Conservation (phyloP, 2,113 vertebrate species). For the Panthera uncia region DNA sequence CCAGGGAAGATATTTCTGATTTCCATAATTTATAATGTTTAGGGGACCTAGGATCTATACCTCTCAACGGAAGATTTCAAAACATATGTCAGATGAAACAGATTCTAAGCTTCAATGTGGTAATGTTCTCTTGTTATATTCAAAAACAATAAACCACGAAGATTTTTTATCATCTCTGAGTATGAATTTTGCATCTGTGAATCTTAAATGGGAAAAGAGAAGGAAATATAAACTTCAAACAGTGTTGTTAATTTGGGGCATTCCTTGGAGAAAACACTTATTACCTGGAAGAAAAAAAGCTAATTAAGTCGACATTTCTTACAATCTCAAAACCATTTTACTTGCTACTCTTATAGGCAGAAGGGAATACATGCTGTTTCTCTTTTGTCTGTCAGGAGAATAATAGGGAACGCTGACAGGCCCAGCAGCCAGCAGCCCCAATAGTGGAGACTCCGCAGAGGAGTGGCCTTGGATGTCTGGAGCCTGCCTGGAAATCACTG, state of each 20-base stretch:
- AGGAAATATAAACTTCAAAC: constrained; percentile 45
- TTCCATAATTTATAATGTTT: not conserved
- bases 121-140: not conserved
- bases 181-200: not conserved
- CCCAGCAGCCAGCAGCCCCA: not conserved
- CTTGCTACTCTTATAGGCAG: not conserved
- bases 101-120: not conserved
- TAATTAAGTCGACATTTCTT: constrained; percentile 60
- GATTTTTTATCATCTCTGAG: not conserved
- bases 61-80: not conserved
- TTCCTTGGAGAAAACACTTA: constrained; percentile 62
- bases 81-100: not conserved
- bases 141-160: constrained; percentile 14
- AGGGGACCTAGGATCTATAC: not conserved
- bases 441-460: not conserved
- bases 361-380: constrained; percentile 33
- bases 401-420: not conserved
- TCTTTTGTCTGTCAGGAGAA: constrained; percentile 14
- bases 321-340: constrained; percentile 41
- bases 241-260: constrained; percentile 15
- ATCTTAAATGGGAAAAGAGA: constrained; percentile 21
- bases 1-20: not conserved
- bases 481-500: not conserved
- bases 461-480: not conserved
- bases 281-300: constrained; percentile 57